Base-by-base conservation (phyloP, 2,888 invertebrate genomes). In the Atrina japonica region DNA sequence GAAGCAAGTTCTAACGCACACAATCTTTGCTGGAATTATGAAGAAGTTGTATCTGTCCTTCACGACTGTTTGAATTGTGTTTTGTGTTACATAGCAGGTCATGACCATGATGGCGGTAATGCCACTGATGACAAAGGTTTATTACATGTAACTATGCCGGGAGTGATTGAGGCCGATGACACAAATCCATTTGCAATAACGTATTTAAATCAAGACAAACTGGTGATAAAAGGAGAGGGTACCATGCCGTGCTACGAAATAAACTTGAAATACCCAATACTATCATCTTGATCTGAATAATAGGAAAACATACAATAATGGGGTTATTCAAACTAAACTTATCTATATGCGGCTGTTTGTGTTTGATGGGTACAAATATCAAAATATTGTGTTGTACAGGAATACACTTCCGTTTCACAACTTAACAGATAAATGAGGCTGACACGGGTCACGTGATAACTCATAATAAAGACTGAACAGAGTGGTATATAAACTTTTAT, bases 1-100 rank as follows among this genome's bases (percentile, higher is more conserved):
- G 77, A 78, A 9, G 70, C 71, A 6, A 82, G 83, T 18, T 66
- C 78, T 23, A 80, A 83, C 30, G 29, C 5, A 43, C 59, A 49
- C 50, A 87, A 87, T 75, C 59, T 90, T 9, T 78, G 88, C 11
- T 91, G 90, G 90, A 90, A 91, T 77, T 87, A 86, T 67, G 72
- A 82, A 2, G 88, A 89, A 30, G 82, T 91, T 5, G 70, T 89
- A 21, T 60, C 81, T 0, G 74, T 88, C 6, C 69, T 91, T 3
- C 83, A 88, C 58, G 55, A 73, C 2, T 83, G 86, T 72, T 40
- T 68, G 6, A 64, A 72, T 23, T 88, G 86, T 72, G 88, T 91
- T 5, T 59, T 88, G n/a, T 87, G 86, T 16, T 89, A 90, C 69
- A 71, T 90, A 11, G 80, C 85, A 45, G 91, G 91, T 1, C 91